These are phyloP conservation scores for Ophraella communa DNA, from an alignment of 2,888 invertebrate species.

Conservation along the genomic window DNA sequence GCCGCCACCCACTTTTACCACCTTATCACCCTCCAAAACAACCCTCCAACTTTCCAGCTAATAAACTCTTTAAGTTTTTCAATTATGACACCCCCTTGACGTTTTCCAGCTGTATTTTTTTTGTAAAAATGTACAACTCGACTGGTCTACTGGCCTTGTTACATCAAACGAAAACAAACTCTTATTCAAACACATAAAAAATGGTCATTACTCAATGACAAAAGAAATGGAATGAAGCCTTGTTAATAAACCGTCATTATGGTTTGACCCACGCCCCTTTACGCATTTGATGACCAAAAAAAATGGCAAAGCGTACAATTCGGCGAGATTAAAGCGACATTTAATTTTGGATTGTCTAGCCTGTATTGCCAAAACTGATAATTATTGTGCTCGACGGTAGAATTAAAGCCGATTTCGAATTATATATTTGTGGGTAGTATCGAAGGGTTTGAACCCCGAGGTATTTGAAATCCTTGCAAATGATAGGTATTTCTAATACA, in stretches of 20 bases:
- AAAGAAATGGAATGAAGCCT: slow-evolving; percentile 11
- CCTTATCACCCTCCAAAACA: too few relatives aligned
- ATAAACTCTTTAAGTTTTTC: too few relatives aligned
- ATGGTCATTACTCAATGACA: slow-evolving; percentile 26
- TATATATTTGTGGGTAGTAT: slow-evolving; percentile 13
- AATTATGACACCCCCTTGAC: too few relatives aligned
- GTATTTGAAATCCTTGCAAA: slow-evolving; percentile 14
- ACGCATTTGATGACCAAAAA: slow-evolving; percentile 25
- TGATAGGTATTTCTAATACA: slow-evolving; percentile 19
- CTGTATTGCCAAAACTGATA: slow-evolving; percentile 21
- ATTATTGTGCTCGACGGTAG: slow-evolving; percentile 17
- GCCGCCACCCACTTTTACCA: too few relatives aligned
- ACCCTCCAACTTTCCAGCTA: too few relatives aligned
- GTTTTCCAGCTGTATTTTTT: too few relatives aligned
- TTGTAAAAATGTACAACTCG: not conserved
- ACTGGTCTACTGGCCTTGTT: not conserved
- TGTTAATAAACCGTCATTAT: slow-evolving; percentile 22
- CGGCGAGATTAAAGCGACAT: slow-evolving; percentile 26
- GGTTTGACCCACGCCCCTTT: slow-evolving; percentile 10
- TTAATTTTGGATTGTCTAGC: slow-evolving; percentile 27
- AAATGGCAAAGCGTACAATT: slow-evolving; percentile 25
- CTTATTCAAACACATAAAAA: slow-evolving; percentile 8
- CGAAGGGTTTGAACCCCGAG: slow-evolving; percentile 14
- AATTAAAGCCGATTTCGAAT: slow-evolving; percentile 13
- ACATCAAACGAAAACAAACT: not conserved